Conservation (phyloP, 2,888 invertebrate genomes). For the Stomorhina lunata region DNA sequence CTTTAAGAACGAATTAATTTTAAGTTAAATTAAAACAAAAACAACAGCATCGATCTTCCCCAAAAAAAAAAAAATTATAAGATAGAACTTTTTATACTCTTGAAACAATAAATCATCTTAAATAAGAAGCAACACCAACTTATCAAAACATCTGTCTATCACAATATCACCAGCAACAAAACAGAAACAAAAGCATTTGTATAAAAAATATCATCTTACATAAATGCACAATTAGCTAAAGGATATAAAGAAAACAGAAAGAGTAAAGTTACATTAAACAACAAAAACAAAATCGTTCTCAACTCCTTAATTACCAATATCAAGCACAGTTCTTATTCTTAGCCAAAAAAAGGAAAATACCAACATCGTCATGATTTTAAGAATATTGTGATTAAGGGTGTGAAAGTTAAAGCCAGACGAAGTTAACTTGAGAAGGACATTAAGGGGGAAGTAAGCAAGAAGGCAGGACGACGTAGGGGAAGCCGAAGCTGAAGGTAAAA, state of each 20-base stretch:
- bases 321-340: slow-evolving; percentile 44
- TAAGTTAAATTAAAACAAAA: slow-evolving; percentile 63
- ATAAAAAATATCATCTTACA: slow-evolving; percentile 52
- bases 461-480: not conserved
- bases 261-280: slow-evolving; percentile 24
- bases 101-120: slow-evolving; percentile 41
- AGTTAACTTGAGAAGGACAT: not conserved
- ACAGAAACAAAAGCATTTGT: slow-evolving; percentile 44
- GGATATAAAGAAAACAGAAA: not conserved
- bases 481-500: not conserved
- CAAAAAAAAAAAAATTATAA: slow-evolving; percentile 29
- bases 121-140: slow-evolving; percentile 23
- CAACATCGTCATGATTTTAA: slow-evolving; percentile 67
- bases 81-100: slow-evolving; percentile 66
- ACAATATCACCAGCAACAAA: not conserved
- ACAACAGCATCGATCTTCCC: slow-evolving; percentile 66
- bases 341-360: slow-evolving; percentile 36
- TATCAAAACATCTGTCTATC: slow-evolving; percentile 31
- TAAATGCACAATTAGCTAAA: slow-evolving; percentile 57
- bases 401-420: slow-evolving; percentile 20
- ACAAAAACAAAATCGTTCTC: slow-evolving; percentile 23
- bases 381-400: slow-evolving; percentile 66
- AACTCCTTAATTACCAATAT: slow-evolving; percentile 36
- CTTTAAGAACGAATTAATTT: slow-evolving; percentile 55
- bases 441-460: slow-evolving; percentile 23